Conservation (phyloP, 2,113 vertebrate genomes). For the Xenopus laevis region DNA sequence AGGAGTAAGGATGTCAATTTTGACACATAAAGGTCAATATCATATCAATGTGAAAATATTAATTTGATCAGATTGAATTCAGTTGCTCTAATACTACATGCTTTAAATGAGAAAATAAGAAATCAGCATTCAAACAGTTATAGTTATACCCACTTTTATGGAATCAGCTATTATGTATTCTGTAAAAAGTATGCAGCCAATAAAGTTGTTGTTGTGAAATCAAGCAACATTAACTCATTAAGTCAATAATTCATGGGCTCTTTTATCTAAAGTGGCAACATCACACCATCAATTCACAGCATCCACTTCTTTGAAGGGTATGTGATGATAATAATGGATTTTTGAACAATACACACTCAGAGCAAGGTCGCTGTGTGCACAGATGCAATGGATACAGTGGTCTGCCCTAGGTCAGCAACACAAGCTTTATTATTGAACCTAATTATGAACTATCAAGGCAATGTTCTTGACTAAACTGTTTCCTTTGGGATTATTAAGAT, state of each 20-base stretch:
- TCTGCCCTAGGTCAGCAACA: slow-evolving; percentile 74
- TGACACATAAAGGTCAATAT: no score
- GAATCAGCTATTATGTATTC: slow-evolving; percentile 57
- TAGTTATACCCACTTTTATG: slow-evolving; percentile 51
- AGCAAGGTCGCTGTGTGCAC: slow-evolving; percentile 70
- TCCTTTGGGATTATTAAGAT: slow-evolving; percentile 71
- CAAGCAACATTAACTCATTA: slow-evolving; percentile 82
- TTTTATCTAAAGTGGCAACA: slow-evolving; percentile 86
- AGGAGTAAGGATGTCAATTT: no score
- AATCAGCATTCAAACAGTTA: slow-evolving; percentile 1
- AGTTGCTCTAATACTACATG: no score
- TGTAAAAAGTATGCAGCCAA: slow-evolving; percentile 61
- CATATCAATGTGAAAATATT: no score
- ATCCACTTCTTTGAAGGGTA: slow-evolving; percentile 76
- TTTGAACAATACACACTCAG: slow-evolving; percentile 74
- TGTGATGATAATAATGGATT: slow-evolving; percentile 83
- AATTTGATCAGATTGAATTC: no score
- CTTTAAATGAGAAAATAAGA: no score
- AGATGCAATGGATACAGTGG: slow-evolving; percentile 63
- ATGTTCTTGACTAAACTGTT: slow-evolving; percentile 69
- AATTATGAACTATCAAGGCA: slow-evolving; percentile 80
- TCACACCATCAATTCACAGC: slow-evolving; percentile 80
- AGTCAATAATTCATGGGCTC: slow-evolving; percentile 86
- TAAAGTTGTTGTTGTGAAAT: slow-evolving; percentile 74
- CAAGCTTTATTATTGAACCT: slow-evolving; percentile 75